These are phyloP conservation scores for Meiosimyza decipiens DNA, from an alignment of 2,888 invertebrate species.

Conservation along the genomic window DNA sequence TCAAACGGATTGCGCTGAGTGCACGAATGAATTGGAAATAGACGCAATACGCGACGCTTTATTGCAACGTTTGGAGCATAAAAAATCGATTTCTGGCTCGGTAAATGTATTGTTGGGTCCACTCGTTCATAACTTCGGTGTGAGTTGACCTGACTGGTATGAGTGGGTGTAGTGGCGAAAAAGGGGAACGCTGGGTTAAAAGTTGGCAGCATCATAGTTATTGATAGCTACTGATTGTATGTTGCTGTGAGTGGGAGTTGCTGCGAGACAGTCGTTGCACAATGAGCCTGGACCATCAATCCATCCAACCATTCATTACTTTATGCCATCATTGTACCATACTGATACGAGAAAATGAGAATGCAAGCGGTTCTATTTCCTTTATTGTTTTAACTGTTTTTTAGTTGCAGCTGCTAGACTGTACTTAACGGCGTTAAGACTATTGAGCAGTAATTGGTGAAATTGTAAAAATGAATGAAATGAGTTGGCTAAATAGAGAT, in stretches of 20 bases:
- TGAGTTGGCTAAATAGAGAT: neutral
- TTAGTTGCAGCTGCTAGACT: conserved; percentile 32
- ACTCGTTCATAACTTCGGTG: too few relatives aligned
- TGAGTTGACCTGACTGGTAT: neutral
- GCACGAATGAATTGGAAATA: conserved; percentile 41
- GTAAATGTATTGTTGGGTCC: too few relatives aligned
- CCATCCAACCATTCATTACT: neutral
- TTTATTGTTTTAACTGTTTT: conserved; percentile 45
- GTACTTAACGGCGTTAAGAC: conserved; percentile 8
- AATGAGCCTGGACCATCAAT: conserved; percentile 33
- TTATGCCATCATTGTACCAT: conserved; percentile 9
- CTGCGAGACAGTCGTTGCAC: conserved; percentile 32
- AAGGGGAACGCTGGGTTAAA: neutral
- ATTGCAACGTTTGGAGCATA: conserved; percentile 20
- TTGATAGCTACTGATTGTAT: neutral
- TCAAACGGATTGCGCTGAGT: conserved; percentile 37
- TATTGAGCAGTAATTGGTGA: neutral
- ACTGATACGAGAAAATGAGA: conserved; percentile 24
- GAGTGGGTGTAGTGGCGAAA: neutral
- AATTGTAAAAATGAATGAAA: neutral
- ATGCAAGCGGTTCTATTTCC: conserved; percentile 39
- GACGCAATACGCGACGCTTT: conserved; percentile 27
- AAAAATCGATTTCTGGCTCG: conserved; percentile 31
- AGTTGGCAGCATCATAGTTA: neutral
- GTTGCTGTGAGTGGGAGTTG: conserved; percentile 1